Evolutionary conservation across 2,888 invertebrate species (phyloP), one percentile per base, ranked within the genome.

Genomic region (Melinopterus prodromus): DNA sequence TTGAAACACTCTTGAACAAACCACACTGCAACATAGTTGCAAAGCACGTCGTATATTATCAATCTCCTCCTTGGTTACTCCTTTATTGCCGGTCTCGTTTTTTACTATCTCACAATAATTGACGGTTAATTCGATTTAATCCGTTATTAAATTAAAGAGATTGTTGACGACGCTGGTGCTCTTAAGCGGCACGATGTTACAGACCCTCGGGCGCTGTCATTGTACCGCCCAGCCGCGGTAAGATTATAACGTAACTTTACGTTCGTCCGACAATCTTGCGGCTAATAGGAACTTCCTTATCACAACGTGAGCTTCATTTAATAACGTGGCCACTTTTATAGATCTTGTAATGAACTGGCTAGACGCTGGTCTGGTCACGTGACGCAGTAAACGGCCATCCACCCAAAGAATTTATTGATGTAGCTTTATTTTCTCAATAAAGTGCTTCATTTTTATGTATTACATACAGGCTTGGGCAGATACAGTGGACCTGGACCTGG

Each of bases 211-310:
- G 53, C 12, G 12, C 53, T 53, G 53, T 53, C 53, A 53, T 53
- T 53, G 53, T 53, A 53, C 53, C 53, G 53, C 53, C 53, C 53
- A 9, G 53, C 53, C 12, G 9, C 53, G 7, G 53, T 53, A 53
- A 53, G 53, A 53, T 53, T 53, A 53, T 53, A 53, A 53, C 53
- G 53, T 53, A 53, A 53, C 53, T 53, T 53, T 53, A 53, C 53
- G 53, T 53, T 53, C 9, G 53, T 12, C 53, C 80, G 74, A 75
- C 80, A 80, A 80, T 80, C 80, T 80, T 80, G 76, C 74, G 71
- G 76, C 78, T 80, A 80, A 80, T 80, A 80, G 80, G 80, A 74
- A 80, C 80, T 80, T 80, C 80, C 80, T 80, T 80, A 80, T 80
- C 80, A 80, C 77, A 80, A 80, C 76, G 75, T 70, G 71, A 72